phyloP scores from a whole-genome alignment of 2,113 vertebrate genomes.

The Forbesichthys papilliferus region DNA sequence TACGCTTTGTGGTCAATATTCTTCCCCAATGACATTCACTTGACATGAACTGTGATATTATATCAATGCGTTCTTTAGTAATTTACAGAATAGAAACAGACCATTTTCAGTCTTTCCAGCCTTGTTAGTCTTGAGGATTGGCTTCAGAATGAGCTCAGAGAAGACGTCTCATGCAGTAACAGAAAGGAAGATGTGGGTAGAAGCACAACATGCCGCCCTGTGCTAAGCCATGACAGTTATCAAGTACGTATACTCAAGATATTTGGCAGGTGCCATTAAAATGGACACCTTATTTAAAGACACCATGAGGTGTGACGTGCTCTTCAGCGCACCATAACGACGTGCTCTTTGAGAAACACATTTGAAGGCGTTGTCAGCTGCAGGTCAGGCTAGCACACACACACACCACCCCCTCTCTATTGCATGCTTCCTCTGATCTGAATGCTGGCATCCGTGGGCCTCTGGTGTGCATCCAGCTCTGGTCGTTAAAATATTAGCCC shows the following conservation, averaged over 20 bases:
- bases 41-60: conserved; percentile 37
- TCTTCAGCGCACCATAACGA: conserved; percentile 10
- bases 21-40: background rate
- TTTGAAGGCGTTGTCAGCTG: background rate
- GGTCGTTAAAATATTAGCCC: conserved; percentile 51
- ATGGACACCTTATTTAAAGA: conserved; percentile 26
- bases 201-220: background rate
- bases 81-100: background rate
- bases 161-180: conserved; percentile 17
- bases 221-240: conserved; percentile 14
- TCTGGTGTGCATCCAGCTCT: conserved; percentile 9
- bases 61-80: background rate
- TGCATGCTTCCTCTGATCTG: background rate
- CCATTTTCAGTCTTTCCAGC: conserved; percentile 4
- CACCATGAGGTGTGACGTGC: background rate
- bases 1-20: conserved; percentile 30
- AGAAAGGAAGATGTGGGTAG: background rate
- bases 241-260: conserved; percentile 15
- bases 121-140: conserved; percentile 4
- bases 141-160: conserved; percentile 5
- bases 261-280: conserved; percentile 10
- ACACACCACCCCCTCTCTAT: background rate
- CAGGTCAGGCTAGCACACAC: background rate
- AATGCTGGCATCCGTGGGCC: conserved; percentile 15
- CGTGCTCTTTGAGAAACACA: background rate